Percentiles rank a stretch among this genome's conserved stretches.
Conservation (phyloP, 1,140 invertebrate species). For the Nixonia krombeini region DNA sequence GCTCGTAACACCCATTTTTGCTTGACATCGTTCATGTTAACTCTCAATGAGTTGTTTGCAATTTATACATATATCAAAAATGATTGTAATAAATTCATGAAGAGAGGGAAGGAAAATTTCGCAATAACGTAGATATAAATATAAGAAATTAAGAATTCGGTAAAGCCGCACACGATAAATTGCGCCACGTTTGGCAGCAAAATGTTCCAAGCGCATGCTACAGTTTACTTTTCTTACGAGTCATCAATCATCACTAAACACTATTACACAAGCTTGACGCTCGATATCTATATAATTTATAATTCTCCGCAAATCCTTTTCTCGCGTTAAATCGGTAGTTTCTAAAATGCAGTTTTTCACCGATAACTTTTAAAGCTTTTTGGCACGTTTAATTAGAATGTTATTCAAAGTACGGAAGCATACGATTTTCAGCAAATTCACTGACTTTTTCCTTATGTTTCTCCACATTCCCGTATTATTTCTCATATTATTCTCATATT, state of each 20-base stretch:
- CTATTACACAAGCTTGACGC: slow-evolving; percentile 46
- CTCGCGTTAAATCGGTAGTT: slow-evolving; percentile 10
- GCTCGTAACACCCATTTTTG: no score
- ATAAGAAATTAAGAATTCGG: no score
- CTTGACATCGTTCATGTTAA: no score
- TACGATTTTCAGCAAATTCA: slow-evolving; percentile 57
- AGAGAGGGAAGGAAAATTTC: background rate
- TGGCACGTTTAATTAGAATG: slow-evolving; percentile 71
- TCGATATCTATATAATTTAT: slow-evolving; percentile 21
- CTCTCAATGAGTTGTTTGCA: slow-evolving; percentile 33
- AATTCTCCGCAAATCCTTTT: slow-evolving; percentile 14
- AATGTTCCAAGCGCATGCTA: slow-evolving; percentile 15
- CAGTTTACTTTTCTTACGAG: slow-evolving; percentile 43
- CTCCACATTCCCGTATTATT: slow-evolving; percentile 8
- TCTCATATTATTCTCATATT: no score
- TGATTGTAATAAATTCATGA: background rate
- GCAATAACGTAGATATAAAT: no score
- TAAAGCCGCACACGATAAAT: no score
- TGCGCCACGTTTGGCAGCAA: slow-evolving; percentile 27
- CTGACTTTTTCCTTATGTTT: slow-evolving; percentile 32
- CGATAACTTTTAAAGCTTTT: slow-evolving; percentile 59
- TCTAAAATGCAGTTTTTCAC: slow-evolving; percentile 19
- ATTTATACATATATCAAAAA: slow-evolving; percentile 37
- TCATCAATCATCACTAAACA: slow-evolving; percentile 46
- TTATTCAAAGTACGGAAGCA: slow-evolving; percentile 65